phyloP scores from a whole-genome alignment of 2,888 invertebrate genomes.

The Cheiracanthium punctorium region DNA sequence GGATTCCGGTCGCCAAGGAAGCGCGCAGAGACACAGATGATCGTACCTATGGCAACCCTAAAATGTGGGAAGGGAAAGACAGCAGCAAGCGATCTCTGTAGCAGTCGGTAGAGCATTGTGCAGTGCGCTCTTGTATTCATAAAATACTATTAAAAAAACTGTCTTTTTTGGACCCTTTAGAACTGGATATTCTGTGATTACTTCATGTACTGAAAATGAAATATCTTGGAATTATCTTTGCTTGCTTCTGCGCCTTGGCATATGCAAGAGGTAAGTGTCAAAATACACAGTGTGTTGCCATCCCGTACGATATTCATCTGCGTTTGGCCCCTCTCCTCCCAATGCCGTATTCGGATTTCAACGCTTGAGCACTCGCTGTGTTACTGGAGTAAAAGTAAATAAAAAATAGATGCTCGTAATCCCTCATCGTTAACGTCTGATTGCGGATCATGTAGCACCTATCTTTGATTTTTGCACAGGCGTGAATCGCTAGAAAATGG shows the following conservation, averaged over 20 bases:
- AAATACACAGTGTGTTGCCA: constrained; percentile 22
- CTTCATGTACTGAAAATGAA: constrained; percentile 58
- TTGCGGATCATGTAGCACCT: background rate
- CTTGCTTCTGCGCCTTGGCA: constrained; percentile 39
- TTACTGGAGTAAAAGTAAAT: background rate
- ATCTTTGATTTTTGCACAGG: background rate
- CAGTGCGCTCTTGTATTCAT: constrained; percentile 18
- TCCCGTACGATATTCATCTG: constrained; percentile 21
- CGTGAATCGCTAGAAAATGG: background rate
- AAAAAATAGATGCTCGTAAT: background rate
- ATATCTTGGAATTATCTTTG: constrained; percentile 61
- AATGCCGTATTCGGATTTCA: constrained; percentile 39
- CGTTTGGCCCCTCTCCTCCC: constrained; percentile 14
- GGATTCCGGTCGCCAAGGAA: constrained; percentile 4
- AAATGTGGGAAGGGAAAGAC: constrained; percentile 31
- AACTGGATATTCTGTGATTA: constrained; percentile 66
- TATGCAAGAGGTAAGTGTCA: constrained; percentile 58
- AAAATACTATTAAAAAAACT: constrained; percentile 22
- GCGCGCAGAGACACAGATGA: constrained; percentile 20
- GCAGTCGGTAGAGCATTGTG: constrained; percentile 51
- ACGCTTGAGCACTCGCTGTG: constrained; percentile 1
- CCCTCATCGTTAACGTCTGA: background rate
- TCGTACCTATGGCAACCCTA: constrained; percentile 53
- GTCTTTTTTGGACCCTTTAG: constrained; percentile 33
- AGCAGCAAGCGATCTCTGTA: constrained; percentile 39